Conservation (phyloP, 2,888 invertebrate species). For the Cantharis flavilabris region DNA sequence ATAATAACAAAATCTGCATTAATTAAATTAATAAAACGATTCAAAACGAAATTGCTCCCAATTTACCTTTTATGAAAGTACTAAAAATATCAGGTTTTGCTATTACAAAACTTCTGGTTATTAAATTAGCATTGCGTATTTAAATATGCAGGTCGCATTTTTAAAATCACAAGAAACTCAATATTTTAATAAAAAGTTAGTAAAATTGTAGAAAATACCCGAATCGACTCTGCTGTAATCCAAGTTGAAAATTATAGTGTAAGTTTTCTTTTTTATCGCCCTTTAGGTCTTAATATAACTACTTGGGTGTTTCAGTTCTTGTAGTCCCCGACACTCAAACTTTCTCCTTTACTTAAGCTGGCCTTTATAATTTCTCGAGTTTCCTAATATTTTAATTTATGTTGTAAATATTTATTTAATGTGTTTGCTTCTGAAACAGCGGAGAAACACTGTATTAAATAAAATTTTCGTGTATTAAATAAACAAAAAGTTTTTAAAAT, state of each 20-base stretch:
- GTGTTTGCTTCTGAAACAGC: too few species aligned
- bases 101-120: background rate
- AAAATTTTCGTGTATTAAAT: background rate
- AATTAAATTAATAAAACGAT: background rate
- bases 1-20: background rate
- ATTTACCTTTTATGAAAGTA: background rate
- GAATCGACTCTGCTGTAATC: too few species aligned
- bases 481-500: too few species aligned
- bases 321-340: background rate
- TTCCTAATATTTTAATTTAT: background rate
- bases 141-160: background rate
- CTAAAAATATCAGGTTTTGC: background rate
- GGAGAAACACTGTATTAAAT: background rate
- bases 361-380: background rate
- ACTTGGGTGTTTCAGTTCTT: background rate
- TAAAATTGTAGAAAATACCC: background rate
- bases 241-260: background rate
- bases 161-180: background rate
- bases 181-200: background rate
- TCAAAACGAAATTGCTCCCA: background rate
- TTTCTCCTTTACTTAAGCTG: background rate
- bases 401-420: background rate
- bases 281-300: background rate
- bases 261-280: background rate
- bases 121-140: background rate